Evolutionary conservation across 2,797 vertebrate genomes (phyloP).

Genomic region (Oreonectes daqikongensis): DNA sequence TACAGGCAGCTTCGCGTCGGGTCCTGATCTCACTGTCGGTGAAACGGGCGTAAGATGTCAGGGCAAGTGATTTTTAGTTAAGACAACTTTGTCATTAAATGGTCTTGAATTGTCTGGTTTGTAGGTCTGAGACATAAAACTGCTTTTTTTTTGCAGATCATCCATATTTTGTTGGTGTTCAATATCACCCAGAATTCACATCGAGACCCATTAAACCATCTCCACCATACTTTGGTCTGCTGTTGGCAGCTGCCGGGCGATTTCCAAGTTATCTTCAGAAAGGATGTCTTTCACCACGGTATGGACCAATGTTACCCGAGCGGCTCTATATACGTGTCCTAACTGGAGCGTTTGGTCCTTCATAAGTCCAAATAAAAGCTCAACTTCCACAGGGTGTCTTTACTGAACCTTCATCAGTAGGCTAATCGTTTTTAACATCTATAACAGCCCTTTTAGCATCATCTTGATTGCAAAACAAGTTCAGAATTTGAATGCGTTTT

Average conservation of each 20-base stretch:
- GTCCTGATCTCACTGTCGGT: too few species aligned
- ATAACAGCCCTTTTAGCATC: too few species aligned
- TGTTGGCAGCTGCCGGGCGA: constrained; percentile 88
- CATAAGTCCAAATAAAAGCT: neutral
- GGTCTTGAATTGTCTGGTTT: too few species aligned
- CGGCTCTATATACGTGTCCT: neutral
- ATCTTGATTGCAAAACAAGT: too few species aligned
- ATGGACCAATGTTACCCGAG: constrained; percentile 9
- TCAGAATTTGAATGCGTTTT: too few species aligned
- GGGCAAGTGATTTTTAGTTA: too few species aligned
- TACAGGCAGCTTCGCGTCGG: too few species aligned
- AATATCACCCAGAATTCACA: constrained; percentile 96
- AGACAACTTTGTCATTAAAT: too few species aligned
- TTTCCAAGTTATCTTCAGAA: constrained; percentile 88
- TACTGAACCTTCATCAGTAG: too few species aligned
- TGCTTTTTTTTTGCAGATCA: constrained; percentile 77
- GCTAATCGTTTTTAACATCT: too few species aligned
- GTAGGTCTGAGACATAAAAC: neutral
- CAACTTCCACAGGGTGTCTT: neutral
- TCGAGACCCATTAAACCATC: constrained; percentile 96
- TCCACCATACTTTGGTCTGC: constrained; percentile 90
- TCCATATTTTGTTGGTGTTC: constrained; percentile 93
- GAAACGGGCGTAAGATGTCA: too few species aligned
- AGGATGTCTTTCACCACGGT: constrained; percentile 94
- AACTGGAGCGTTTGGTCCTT: too few species aligned